These are phyloP conservation scores for Amphipoea lucens DNA, from an alignment of 2,888 invertebrate species.

Conservation along the genomic window DNA sequence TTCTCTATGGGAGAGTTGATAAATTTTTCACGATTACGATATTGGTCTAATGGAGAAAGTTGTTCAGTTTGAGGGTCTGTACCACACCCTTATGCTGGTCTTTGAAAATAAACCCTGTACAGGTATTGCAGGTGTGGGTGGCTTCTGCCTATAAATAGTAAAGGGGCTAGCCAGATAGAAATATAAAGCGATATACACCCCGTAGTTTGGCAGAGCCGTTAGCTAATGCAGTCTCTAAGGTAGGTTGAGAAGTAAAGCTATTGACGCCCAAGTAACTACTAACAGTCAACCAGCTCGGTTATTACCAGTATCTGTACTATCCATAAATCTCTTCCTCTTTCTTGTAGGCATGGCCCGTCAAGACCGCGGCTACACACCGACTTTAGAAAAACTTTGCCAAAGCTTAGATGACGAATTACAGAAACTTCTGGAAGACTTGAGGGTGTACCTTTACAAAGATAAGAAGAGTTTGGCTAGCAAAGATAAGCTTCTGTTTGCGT, in stretches of 20 bases:
- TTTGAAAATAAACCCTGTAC: too few relatives aligned
- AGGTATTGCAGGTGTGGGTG: neutral
- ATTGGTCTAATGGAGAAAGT: too few relatives aligned
- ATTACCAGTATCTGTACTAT: neutral
- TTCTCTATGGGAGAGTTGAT: too few relatives aligned
- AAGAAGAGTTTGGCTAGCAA: conserved; percentile 75
- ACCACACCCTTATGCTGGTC: too few relatives aligned
- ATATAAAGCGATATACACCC: neutral
- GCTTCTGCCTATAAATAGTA: neutral
- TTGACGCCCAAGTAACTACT: neutral
- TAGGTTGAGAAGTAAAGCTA: neutral
- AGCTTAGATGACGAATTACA: conserved; percentile 91
- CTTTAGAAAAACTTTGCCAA: conserved; percentile 93
- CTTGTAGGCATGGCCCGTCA: conserved; percentile 92
- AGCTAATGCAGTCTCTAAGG: neutral
- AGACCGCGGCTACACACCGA: conserved; percentile 94
- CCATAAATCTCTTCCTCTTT: neutral
- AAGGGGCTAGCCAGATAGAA: neutral
- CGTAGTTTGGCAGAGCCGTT: neutral
- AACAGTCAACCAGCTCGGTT: neutral
- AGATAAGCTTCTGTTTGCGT: conserved; percentile 77
- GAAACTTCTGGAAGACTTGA: conserved; percentile 92
- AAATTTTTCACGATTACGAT: too few relatives aligned
- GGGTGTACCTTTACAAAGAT: conserved; percentile 91
- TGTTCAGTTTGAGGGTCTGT: too few relatives aligned